Base-by-base conservation (phyloP, 1,140 invertebrate species). In the Maconellicoccus hirsutus region DNA sequence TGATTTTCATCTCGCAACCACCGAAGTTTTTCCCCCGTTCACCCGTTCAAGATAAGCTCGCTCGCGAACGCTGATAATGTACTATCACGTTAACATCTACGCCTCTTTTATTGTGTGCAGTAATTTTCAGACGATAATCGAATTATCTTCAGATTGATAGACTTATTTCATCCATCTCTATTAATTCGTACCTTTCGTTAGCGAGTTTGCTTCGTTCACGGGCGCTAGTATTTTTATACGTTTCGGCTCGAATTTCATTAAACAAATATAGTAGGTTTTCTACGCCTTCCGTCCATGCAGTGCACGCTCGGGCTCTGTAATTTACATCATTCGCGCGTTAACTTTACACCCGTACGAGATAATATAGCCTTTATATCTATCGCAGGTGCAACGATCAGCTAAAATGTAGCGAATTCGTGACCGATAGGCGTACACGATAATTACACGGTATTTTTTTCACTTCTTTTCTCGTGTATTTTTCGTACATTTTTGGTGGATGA, bases 321-420 rank as follows among this genome's bases (percentile, higher is more conserved):
- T 52, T 52, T 52, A 52, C 42, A 52, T 19, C 12, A 52, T 52
- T 52, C 6, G n/a, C 42, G 42, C 29, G 29, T 33, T 33, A 33
- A 33, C 29, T 33, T 16, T 52, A 52, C 42, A 52, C 42, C 42
- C n/a, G 42, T 19, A 19, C n/a, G 42, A 33, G 29, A 33, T 33
- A 33, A 52, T 52, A 16, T 19, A 52, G 42, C 42, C 42, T 14
- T 33, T 33, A 33, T 12, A 3, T 33, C 12, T 19, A 52, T 52
- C 42, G 12, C 42, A 52, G 42, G 42, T 52, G 42, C 42, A 52
- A 19, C 42, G 42, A 52, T 19, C 42, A 19, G 42, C 42, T 52
- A 52, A 52, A 52, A 52, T 52, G 42, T 52, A 52, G 42, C 42
- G 42, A 52, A 52, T 8, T 52, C 42, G 42, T 52, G 42, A 52